Evolutionary conservation across 2,797 vertebrate species (phyloP).

Genomic region (Enteromius afrohamiltoni): DNA sequence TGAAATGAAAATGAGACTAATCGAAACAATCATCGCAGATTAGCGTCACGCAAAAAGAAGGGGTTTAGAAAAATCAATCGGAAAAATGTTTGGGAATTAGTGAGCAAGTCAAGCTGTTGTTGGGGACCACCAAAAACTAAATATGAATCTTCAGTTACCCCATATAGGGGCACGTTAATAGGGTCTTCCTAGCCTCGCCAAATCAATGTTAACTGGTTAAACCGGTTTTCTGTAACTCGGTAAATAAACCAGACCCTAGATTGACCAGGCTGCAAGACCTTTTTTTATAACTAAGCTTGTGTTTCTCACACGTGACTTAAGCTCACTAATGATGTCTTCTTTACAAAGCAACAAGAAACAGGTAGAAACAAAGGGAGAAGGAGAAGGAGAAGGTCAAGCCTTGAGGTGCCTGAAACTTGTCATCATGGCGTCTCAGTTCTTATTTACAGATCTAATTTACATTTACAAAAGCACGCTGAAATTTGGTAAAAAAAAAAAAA

Average conservation of each 20-base stretch:
- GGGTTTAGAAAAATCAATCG: no score
- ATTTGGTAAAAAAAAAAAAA: neutral
- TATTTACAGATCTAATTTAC: slow-evolving; percentile 9
- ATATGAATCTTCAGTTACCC: no score
- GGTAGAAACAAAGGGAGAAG: neutral
- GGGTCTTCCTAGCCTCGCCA: no score
- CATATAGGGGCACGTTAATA: no score
- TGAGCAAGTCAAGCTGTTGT: no score
- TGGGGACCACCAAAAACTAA: no score
- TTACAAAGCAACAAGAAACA: slow-evolving; percentile 7
- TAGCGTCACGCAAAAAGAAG: no score
- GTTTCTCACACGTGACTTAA: neutral
- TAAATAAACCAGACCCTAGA: neutral
- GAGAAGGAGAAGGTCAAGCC: neutral
- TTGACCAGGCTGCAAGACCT: neutral
- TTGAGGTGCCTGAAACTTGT: neutral
- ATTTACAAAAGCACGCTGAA: slow-evolving; percentile 13
- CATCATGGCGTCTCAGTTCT: slow-evolving; percentile 48
- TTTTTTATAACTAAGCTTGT: neutral
- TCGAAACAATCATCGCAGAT: no score
- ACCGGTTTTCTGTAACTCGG: neutral
- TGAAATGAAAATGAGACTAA: no score
- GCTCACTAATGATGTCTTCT: slow-evolving; percentile 11
- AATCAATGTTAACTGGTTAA: neutral
- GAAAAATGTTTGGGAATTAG: no score